Conservation (phyloP, 2,797 vertebrate species). For the Neoniphon sammara region DNA sequence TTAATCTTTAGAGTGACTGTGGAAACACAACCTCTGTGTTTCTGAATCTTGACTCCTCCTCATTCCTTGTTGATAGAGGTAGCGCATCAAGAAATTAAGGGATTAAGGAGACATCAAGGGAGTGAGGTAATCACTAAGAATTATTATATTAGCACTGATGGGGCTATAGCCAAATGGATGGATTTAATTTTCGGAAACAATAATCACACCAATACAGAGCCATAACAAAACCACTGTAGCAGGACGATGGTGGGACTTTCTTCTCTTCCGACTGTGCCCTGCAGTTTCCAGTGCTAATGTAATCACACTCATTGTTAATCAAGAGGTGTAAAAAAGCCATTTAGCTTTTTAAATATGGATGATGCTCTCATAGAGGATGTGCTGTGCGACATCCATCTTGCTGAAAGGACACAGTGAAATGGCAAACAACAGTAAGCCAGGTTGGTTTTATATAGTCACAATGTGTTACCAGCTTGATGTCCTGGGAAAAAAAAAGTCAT, state of each 20-base stretch:
- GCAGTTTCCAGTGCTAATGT: slow-evolving; percentile 34
- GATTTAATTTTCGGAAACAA: slow-evolving; percentile 43
- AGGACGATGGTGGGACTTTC: slow-evolving; percentile 10
- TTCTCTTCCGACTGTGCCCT: slow-evolving; percentile 30
- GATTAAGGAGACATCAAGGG: slow-evolving; percentile 36
- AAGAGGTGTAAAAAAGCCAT: slow-evolving; percentile 50
- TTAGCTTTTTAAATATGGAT: slow-evolving; percentile 59
- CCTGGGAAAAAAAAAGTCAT: slow-evolving; percentile 51
- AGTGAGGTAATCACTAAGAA: slow-evolving; percentile 45
- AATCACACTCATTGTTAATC: slow-evolving; percentile 62
- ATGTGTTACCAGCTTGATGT: slow-evolving; percentile 43
- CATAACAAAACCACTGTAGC: slow-evolving; percentile 22
- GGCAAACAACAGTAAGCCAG: slow-evolving; percentile 29
- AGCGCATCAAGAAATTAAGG: slow-evolving; percentile 40
- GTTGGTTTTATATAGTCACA: slow-evolving; percentile 45
- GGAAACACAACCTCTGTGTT: no score
- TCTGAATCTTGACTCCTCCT: neutral
- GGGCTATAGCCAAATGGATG: slow-evolving; percentile 21
- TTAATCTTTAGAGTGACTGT: neutral
- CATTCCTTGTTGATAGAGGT: slow-evolving; percentile 34
- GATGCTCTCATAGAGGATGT: slow-evolving; percentile 25
- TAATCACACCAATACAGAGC: slow-evolving; percentile 11
- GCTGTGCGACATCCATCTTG: slow-evolving; percentile 46
- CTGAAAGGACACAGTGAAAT: slow-evolving; percentile 36
- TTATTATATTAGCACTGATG: slow-evolving; percentile 44